These are phyloP conservation scores for Acronicta alni DNA, from an alignment of 2,888 invertebrate genomes.

Conservation along the genomic window DNA sequence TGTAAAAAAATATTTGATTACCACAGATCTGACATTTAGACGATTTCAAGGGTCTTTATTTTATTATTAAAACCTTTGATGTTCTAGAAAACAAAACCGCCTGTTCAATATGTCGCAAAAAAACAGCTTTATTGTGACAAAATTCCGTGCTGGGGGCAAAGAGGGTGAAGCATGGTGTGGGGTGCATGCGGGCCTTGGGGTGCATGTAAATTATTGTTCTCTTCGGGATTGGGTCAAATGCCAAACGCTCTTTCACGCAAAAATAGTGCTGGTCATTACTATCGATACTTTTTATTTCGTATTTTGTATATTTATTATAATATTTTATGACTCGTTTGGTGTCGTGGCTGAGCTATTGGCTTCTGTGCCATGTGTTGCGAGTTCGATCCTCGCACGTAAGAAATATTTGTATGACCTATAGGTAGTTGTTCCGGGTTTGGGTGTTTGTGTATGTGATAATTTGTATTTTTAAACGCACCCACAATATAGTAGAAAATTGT, in stretches of 20 bases:
- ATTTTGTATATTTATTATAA: too few relatives aligned
- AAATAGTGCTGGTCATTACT: constrained; percentile 49
- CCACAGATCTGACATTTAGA: too few relatives aligned
- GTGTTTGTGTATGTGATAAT: too few relatives aligned
- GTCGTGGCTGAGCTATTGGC: too few relatives aligned
- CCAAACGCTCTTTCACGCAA: constrained; percentile 65
- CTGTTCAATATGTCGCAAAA: constrained; percentile 20
- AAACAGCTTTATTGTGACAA: constrained; percentile 40
- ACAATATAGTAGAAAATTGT: too few relatives aligned
- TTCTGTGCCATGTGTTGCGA: too few relatives aligned
- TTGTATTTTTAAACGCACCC: too few relatives aligned
- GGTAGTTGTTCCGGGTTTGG: too few relatives aligned
- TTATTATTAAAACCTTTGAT: constrained; percentile 12
- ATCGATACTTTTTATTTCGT: neutral
- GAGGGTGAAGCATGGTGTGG: constrained; percentile 12
- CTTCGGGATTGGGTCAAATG: constrained; percentile 68
- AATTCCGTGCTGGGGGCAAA: constrained; percentile 25
- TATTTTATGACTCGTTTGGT: too few relatives aligned
- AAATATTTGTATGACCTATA: too few relatives aligned
- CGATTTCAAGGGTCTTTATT: constrained; percentile 5
- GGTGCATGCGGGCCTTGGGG: constrained; percentile 43
- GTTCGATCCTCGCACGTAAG: too few relatives aligned
- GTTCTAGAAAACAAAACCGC: constrained; percentile 12
- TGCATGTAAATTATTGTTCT: constrained; percentile 72
- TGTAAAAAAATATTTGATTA: too few relatives aligned